Evolutionary conservation across 2,797 vertebrate genomes (phyloP).

Genomic region (Podarcis siculus): DNA sequence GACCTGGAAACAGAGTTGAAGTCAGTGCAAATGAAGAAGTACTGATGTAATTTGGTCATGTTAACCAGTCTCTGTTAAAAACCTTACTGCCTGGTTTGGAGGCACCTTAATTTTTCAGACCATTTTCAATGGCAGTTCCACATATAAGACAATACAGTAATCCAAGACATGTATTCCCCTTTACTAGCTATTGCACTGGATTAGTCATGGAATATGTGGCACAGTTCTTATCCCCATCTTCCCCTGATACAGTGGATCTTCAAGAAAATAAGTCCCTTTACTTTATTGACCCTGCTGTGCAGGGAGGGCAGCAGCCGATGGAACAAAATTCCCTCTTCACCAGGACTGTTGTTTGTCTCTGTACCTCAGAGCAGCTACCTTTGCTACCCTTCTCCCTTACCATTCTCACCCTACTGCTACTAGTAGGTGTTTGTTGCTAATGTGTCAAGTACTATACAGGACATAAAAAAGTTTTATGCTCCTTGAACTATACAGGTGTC

Average conservation of each 20-base stretch:
- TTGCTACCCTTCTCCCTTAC: neutral
- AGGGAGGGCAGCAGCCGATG: neutral
- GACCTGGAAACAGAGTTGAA: too few relatives aligned
- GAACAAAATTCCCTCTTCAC: neutral
- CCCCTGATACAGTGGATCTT: too few relatives aligned
- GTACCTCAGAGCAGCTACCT: neutral
- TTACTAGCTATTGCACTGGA: neutral
- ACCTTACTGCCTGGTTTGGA: too few relatives aligned
- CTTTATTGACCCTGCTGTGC: neutral
- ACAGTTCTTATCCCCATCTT: neutral
- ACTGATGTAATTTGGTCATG: too few relatives aligned
- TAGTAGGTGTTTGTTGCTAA: neutral
- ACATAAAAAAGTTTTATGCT: too few relatives aligned
- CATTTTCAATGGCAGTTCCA: too few relatives aligned
- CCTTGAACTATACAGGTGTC: too few relatives aligned
- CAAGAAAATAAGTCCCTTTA: neutral
- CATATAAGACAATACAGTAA: too few relatives aligned
- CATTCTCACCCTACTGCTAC: neutral
- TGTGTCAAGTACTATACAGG: neutral
- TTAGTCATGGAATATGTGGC: neutral
- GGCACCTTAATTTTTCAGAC: too few relatives aligned
- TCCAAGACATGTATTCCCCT: neutral
- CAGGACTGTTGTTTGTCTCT: neutral
- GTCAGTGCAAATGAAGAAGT: too few relatives aligned
- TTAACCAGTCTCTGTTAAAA: too few relatives aligned